Conservation (phyloP, 37 sponge, comb jelly and placozoan species). For the Theonella swinhoei region DNA sequence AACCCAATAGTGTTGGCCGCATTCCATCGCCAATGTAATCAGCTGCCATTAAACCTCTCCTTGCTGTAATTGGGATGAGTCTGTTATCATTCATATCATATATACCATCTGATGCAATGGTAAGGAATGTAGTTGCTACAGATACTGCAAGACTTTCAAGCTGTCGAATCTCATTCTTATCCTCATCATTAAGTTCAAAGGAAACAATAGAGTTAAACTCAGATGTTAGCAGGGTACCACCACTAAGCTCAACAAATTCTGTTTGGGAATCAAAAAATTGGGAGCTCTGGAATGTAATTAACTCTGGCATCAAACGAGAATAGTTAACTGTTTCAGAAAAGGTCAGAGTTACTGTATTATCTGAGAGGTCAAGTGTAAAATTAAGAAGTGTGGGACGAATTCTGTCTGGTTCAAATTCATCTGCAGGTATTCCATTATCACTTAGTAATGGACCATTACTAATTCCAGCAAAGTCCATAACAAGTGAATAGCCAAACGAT, state of each 20-base stretch:
- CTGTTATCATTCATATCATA: slow-evolving; percentile 88
- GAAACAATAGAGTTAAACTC: slow-evolving; percentile 29
- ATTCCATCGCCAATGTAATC: slow-evolving; percentile 64
- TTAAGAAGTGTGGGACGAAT: slow-evolving; percentile 53
- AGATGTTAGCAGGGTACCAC: slow-evolving; percentile 38
- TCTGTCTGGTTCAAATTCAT: slow-evolving; percentile 75
- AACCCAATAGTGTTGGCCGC: slow-evolving; percentile 46
- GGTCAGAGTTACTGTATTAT: slow-evolving; percentile 53
- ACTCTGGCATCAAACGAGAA: slow-evolving; percentile 49
- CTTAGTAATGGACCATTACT: slow-evolving; percentile 22
- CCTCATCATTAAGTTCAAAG: slow-evolving; percentile 47
- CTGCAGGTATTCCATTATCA: slow-evolving; percentile 35
- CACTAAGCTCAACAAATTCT: slow-evolving; percentile 58
- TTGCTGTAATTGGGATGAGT: slow-evolving; percentile 68
- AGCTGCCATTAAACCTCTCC: slow-evolving; percentile 45
- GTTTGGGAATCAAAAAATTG: not conserved
- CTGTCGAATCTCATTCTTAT: slow-evolving; percentile 60
- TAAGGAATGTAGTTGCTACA: slow-evolving; percentile 68
- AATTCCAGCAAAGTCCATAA: slow-evolving; percentile 74
- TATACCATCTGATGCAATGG: slow-evolving; percentile 74
- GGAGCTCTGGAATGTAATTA: slow-evolving; percentile 68
- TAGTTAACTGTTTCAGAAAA: slow-evolving; percentile 88
- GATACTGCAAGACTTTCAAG: slow-evolving; percentile 43
- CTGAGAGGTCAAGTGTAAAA: slow-evolving; percentile 56
- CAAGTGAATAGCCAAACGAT: slow-evolving; percentile 31